phyloP scores from a whole-genome alignment of 2,797 vertebrate genomes.

The Oreochromis grahami region DNA sequence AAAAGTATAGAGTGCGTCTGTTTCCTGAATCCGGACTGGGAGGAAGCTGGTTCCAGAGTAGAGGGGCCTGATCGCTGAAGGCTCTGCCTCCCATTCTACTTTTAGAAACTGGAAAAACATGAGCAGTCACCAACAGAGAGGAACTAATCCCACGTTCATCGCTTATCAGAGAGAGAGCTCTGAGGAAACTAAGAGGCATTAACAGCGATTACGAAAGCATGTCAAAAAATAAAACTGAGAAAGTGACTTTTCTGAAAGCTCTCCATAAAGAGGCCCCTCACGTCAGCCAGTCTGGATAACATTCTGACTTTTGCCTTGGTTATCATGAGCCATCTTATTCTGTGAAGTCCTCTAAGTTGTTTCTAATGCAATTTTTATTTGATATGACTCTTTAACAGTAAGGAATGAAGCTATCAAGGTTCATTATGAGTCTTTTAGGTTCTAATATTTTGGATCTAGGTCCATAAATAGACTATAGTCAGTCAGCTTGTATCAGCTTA shows the following conservation, averaged over 20 bases:
- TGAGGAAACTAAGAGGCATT: background rate
- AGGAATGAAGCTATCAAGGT: background rate
- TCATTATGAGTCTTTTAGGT: background rate
- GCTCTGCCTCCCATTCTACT: background rate
- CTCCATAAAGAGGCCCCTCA: background rate
- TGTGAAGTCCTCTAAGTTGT: background rate
- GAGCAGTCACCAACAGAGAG: accelerated
- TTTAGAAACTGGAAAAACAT: background rate
- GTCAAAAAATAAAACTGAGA: background rate
- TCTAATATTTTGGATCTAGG: background rate
- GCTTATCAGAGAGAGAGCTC: background rate
- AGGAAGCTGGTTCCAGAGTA: background rate
- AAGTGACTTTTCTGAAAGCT: background rate
- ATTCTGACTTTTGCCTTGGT: background rate
- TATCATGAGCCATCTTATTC: background rate
- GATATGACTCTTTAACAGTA: background rate
- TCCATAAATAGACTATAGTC: background rate
- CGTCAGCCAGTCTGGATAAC: background rate
- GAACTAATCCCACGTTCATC: background rate
- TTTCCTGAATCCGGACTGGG: background rate
- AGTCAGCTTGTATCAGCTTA: background rate
- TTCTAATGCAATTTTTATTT: background rate
- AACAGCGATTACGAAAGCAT: accelerated
- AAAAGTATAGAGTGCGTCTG: background rate
- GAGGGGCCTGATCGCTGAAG: background rate